Evolutionary conservation across 2,888 invertebrate genomes (phyloP).

Genomic region (Leptogaster cylindrica): DNA sequence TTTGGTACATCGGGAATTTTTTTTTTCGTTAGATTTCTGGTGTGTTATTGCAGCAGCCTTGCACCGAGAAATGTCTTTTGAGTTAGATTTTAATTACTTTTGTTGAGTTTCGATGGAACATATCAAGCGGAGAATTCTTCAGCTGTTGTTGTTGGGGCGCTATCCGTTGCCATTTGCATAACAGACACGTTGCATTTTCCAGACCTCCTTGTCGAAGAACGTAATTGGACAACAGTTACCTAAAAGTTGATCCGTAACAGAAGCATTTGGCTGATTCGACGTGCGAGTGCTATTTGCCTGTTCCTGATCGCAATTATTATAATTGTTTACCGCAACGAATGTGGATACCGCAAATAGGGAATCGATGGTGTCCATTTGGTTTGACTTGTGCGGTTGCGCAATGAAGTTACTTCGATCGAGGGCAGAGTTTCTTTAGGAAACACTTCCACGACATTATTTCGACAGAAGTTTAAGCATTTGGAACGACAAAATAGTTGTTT

Average conservation of each 20-base stretch:
- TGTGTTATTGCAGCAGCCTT: neutral
- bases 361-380: conserved; percentile 6
- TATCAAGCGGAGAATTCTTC: neutral
- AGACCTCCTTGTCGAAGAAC: conserved; percentile 10
- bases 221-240: conserved; percentile 41
- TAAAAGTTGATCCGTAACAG: conserved; percentile 38
- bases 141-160: neutral
- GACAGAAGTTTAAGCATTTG: too few relatives aligned
- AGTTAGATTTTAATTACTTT: conserved; percentile 38
- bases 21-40: conserved; percentile 4
- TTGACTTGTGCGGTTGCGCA: too few relatives aligned
- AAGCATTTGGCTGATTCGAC: conserved; percentile 31
- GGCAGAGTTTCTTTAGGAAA: too few relatives aligned
- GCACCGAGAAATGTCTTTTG: conserved; percentile 17
- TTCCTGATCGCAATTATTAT: conserved; percentile 38
- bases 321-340: conserved; percentile 22
- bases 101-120: neutral
- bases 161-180: conserved; percentile 33
- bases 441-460: too few relatives aligned
- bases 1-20: neutral
- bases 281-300: conserved; percentile 35
- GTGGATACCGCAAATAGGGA: neutral
- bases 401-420: too few relatives aligned
- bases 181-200: conserved; percentile 9
- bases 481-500: too few relatives aligned